Evolutionary conservation across 1,140 invertebrate genomes (phyloP), one percentile per base, ranked within the genome.

Genomic region (Sitobion miscanthi): DNA sequence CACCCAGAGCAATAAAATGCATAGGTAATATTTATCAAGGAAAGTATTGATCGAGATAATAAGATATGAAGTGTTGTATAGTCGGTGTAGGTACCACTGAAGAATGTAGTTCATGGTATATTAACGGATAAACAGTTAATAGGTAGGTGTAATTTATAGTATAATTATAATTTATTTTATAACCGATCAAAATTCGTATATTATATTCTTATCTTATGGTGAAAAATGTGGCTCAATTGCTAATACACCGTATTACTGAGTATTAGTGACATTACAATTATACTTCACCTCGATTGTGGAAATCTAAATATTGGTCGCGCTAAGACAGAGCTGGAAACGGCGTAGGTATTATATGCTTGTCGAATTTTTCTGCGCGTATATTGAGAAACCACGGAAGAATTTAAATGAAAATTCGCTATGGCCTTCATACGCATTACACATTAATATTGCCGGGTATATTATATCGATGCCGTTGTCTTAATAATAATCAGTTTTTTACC

Each of bases 271-370:
- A 77, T 21, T 54, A 54, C 6, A 54, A 54, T 88, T 49, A 52
- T 23, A 47, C 9, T 89, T 57, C 23, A 57, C 52, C 49, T 89
- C 5, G 88, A 57, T 25, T 14, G 49, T 38, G 49, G 8, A 89
- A 57, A 89, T 89, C 52, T 89, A 20, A 89, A 89, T n/a, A 77
- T 89, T 89, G 57, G 88, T 89, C 35, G 35, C 38, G n/a, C 38
- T 89, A 89, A 89, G 57, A 57, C 49, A 83, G 82, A 42, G 6
- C 21, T 83, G 82, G 35, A 83, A 83, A 83, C 21, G 82, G 82
- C 21, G 20, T 42, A 4, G 42, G 42, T 87, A 87, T 42, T 49
- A n/a, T 49, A n/a, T 7, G 87, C 86, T 38, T 88, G 8, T 88
- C 47, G n/a, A 88, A 88, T 54, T 54, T 54, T 88, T 88, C 38